phyloP scores from a whole-genome alignment of 2,113 vertebrate species.

The Cairina moschata region DNA sequence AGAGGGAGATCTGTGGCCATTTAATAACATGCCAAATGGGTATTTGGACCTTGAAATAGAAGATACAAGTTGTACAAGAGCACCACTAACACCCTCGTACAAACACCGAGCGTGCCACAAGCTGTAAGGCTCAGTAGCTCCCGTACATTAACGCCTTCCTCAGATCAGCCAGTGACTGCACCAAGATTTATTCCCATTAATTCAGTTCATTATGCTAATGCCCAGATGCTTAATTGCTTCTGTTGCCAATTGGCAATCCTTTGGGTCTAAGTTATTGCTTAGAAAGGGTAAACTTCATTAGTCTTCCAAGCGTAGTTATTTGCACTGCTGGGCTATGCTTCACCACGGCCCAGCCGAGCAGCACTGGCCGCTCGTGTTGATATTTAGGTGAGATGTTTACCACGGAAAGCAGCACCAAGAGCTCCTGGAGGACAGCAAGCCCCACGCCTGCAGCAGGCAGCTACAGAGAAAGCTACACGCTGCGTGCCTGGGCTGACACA shows the following conservation, averaged over 20 bases:
- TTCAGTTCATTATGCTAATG: constrained; percentile 18
- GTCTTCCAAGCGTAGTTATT: constrained; percentile 4
- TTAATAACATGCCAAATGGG: neutral
- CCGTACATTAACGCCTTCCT: constrained; percentile 4
- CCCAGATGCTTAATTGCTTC: constrained; percentile 26
- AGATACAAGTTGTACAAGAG: neutral
- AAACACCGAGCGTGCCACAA: neutral
- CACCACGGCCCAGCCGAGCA: neutral
- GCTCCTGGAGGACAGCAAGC: neutral
- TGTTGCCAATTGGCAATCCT: constrained; percentile 11
- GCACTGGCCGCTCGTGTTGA: neutral
- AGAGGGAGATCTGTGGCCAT: neutral
- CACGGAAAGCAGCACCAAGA: neutral
- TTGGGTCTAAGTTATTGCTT: constrained; percentile 9
- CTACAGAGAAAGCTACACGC: neutral
- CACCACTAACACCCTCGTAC: neutral
- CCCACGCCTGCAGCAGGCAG: neutral
- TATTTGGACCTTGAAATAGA: neutral
- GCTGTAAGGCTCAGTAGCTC: neutral
- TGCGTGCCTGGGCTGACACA: neutral
- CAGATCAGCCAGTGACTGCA: neutral
- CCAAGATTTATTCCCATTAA: constrained; percentile 30
- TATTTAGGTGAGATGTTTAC: neutral
- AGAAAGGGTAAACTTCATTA: constrained; percentile 7
- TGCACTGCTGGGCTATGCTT: neutral